Percentiles rank a stretch among this genome's conserved stretches.
Conservation (phyloP, 2,113 vertebrate species). For the Dunckerocampus dactyliophorus region DNA sequence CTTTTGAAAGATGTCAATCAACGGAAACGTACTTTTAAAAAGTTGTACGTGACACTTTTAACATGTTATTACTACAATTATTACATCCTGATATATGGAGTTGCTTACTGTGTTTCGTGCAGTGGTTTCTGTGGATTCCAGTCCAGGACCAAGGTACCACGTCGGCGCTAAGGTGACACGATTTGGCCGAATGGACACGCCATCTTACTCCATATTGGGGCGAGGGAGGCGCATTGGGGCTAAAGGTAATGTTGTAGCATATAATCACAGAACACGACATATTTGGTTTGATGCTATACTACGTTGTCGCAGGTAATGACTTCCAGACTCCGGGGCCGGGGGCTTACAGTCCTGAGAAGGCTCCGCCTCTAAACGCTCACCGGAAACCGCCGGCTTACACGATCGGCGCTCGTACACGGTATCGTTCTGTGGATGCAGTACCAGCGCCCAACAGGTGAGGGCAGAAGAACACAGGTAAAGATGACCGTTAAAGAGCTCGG, state of each 20-base stretch:
- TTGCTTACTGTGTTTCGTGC: conserved; percentile 9
- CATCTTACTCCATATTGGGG: conserved; percentile 82
- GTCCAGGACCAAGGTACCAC: conserved; percentile 83
- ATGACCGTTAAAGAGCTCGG: too few relatives aligned
- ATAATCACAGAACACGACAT: background rate
- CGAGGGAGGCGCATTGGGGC: conserved; percentile 59
- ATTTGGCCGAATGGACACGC: conserved; percentile 77
- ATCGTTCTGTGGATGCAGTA: conserved; percentile 63
- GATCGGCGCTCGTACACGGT: conserved; percentile 75
- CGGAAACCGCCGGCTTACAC: conserved; percentile 76
- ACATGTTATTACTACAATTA: too few relatives aligned
- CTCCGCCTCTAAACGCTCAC: conserved; percentile 67
- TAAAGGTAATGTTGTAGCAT: conserved; percentile 31
- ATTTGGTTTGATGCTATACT: background rate
- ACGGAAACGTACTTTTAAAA: too few relatives aligned
- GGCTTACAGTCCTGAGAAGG: conserved; percentile 81
- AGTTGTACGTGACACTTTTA: too few relatives aligned
- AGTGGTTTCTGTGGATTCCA: conserved; percentile 76
- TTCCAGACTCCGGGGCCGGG: conserved; percentile 81
- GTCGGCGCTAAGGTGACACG: conserved; percentile 79
- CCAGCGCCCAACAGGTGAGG: conserved; percentile 79
- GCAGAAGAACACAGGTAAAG: too few relatives aligned
- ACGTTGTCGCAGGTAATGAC: conserved; percentile 28
- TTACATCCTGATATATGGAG: too few relatives aligned
- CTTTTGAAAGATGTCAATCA: too few relatives aligned